Conservation (phyloP, 35 echinoderm and acorn worm species). For the Lytechinus variegatus region DNA sequence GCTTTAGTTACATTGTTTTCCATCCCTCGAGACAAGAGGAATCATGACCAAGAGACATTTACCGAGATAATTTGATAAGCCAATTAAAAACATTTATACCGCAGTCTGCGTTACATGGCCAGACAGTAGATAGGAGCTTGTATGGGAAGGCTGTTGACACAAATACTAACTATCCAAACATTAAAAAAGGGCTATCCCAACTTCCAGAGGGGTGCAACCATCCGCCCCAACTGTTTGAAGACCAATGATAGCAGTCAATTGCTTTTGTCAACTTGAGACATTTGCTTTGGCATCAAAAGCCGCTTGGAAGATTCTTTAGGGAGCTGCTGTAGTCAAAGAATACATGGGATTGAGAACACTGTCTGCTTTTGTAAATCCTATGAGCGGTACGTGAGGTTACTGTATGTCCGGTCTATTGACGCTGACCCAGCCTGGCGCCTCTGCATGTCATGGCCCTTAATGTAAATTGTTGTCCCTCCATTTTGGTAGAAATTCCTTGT, state of each 20-base stretch:
- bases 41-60: conserved; percentile 26
- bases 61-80: conserved; percentile 31
- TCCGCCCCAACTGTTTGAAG: not conserved
- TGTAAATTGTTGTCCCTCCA: not conserved
- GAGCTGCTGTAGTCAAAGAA: not conserved
- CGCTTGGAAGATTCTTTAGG: not conserved
- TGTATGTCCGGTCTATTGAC: not conserved
- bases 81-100: conserved; percentile 42
- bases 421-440: not conserved
- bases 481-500: not conserved
- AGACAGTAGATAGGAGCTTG: not conserved
- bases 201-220: not conserved
- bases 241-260: conserved; percentile 10
- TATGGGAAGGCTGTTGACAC: conserved; percentile 4
- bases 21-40: conserved; percentile 10
- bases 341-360: not conserved
- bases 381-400: conserved; percentile 7
- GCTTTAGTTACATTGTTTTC: not conserved
- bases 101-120: not conserved
- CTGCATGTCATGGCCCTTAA: not conserved
- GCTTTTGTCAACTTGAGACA: conserved; percentile 18
- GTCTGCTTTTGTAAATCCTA: conserved; percentile 18
- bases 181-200: conserved; percentile 8
- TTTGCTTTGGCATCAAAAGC: not conserved
- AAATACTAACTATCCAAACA: conserved; percentile 37